A percentile compares a stretch with the other conserved stretches of the same genome.
These are phyloP conservation scores for Macrostomum cliftonense DNA, from an alignment of 2,888 invertebrate species.

Conservation along the genomic window DNA sequence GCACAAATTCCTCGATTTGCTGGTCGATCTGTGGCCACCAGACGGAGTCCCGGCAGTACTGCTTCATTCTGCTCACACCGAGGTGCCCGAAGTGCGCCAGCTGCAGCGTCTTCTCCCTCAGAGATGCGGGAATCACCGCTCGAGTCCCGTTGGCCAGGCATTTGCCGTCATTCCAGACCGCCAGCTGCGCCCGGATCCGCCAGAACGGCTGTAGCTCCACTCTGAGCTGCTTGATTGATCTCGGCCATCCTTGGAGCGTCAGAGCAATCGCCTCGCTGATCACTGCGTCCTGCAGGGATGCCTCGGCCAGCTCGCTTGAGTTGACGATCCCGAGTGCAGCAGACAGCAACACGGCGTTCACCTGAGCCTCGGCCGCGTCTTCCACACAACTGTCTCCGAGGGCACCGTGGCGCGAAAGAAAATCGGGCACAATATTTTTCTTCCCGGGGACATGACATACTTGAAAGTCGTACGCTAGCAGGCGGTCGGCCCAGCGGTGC, in stretches of 20 bases:
- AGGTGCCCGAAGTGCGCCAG: constrained; percentile 4
- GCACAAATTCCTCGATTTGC: background rate
- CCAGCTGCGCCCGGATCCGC: background rate
- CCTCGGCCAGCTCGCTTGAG: no score
- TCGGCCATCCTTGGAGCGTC: no score
- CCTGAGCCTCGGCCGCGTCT: no score
- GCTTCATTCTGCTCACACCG: constrained; percentile 3
- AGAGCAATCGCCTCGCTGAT: no score
- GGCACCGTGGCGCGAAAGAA: no score
- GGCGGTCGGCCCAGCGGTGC: background rate
- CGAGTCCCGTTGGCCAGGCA: background rate
- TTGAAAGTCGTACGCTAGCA: background rate
- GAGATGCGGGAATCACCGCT: constrained; percentile 2
- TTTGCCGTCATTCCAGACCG: background rate
- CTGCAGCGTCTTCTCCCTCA: background rate
- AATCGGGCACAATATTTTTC: no score
- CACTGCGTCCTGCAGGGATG: no score
- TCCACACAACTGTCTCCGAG: no score
- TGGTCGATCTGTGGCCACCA: constrained; percentile 7
- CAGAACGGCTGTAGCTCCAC: background rate
- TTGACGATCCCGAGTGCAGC: no score
- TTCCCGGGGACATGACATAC: no score
- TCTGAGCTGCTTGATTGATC: no score
- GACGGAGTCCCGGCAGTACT: constrained; percentile 1
- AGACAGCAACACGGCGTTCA: no score